phyloP scores from a whole-genome alignment of 92 coral and sea anemone species.

The Micromussa lordhowensis region DNA sequence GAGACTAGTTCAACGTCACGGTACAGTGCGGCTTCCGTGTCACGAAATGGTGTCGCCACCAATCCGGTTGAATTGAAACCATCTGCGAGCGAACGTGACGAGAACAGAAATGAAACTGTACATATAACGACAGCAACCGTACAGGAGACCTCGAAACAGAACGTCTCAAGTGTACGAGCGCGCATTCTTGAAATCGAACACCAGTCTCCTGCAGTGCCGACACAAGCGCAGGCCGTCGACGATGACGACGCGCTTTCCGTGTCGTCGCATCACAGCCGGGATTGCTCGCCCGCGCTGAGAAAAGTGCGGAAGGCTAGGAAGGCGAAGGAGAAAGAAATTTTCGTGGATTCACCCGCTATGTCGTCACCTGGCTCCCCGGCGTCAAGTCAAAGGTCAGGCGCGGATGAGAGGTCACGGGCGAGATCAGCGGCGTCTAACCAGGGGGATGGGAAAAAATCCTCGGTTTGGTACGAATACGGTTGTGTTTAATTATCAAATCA shows the following conservation, averaged over 20 bases:
- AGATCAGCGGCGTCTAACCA: constrained; percentile 40
- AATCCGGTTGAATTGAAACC: constrained; percentile 29
- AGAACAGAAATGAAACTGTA: constrained; percentile 50
- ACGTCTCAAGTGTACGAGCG: constrained; percentile 50
- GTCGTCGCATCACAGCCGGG: constrained; percentile 40
- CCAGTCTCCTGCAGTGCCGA: constrained; percentile 1
- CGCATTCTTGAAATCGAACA: constrained; percentile 62
- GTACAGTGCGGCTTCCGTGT: background rate
- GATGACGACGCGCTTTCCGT: constrained; percentile 27
- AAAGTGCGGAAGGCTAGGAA: constrained; percentile 36
- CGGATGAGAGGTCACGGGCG: constrained; percentile 61
- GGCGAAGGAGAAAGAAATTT: constrained; percentile 51
- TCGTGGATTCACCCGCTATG: constrained; percentile 15
- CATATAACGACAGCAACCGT: background rate
- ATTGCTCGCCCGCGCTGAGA: constrained; percentile 45
- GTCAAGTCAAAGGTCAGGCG: constrained; percentile 35
- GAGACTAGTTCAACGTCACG: constrained; percentile 10
- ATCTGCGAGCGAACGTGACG: constrained; percentile 42
- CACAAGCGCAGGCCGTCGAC: constrained; percentile 14
- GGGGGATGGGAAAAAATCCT: constrained; percentile 64
- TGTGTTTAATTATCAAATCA: constrained; percentile 61
- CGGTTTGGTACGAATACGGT: constrained; percentile 90
- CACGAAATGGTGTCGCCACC: constrained; percentile 15
- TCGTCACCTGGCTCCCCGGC: constrained; percentile 33
- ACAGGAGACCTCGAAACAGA: constrained; percentile 19